Evolutionary conservation across 1,140 invertebrate genomes (phyloP).

Genomic region (Drosophila ambigua): DNA sequence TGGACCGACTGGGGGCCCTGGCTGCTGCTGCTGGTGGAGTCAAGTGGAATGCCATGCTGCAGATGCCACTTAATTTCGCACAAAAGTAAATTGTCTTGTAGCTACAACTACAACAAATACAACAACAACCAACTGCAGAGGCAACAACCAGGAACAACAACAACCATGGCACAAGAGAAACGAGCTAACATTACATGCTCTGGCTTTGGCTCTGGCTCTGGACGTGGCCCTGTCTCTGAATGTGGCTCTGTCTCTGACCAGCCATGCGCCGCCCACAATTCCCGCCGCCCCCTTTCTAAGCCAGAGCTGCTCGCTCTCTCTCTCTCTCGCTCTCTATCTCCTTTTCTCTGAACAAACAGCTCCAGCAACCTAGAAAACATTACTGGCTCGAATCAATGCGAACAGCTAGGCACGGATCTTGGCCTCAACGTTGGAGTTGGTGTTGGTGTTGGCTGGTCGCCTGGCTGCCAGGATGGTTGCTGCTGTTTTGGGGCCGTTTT

Average conservation of each 20-base stretch:
- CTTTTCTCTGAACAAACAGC: constrained; percentile 3
- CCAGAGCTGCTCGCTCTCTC: neutral
- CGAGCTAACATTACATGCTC: constrained; percentile 77
- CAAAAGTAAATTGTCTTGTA: constrained; percentile 84
- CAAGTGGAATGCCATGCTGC: constrained; percentile 81
- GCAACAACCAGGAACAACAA: constrained; percentile 39
- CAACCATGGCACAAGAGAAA: constrained; percentile 77
- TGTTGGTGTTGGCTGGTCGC: constrained; percentile 16
- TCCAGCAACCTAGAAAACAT: constrained; percentile 68
- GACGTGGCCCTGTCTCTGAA: constrained; percentile 35
- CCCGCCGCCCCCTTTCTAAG: constrained; percentile 22
- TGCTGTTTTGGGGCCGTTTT: constrained; percentile 68
- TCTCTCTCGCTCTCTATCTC: neutral
- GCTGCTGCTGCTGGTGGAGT: constrained; percentile 59
- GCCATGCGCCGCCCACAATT: constrained; percentile 31
- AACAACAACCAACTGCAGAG: constrained; percentile 28
- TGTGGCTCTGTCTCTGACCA: constrained; percentile 10
- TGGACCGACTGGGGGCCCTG: neutral
- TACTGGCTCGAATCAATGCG: constrained; percentile 64
- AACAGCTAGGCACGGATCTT: constrained; percentile 63
- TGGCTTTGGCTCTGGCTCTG: constrained; percentile 37
- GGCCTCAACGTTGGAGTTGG: constrained; percentile 29
- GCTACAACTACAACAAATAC: constrained; percentile 64
- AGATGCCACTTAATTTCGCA: constrained; percentile 83
- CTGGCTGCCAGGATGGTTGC: constrained; percentile 17